Evolutionary conservation across 2,113 vertebrate genomes (phyloP), one percentile per base, ranked within the genome.

Genomic region (Mobula birostris): DNA sequence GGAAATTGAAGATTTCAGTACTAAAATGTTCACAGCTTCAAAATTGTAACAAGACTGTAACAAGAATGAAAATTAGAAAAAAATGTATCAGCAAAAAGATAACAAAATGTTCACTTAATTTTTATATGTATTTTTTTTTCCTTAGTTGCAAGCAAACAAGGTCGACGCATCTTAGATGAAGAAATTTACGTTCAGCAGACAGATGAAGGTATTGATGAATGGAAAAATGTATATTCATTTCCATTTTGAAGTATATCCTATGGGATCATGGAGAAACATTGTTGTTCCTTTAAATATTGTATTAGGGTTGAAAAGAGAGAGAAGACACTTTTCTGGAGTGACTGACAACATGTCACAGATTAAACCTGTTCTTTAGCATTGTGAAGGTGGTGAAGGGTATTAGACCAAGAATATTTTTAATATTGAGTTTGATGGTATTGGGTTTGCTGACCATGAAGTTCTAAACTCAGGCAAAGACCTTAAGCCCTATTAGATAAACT

Each of bases 131-230:
- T 11, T 32, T 90, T 66, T 36, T 66, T 66, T 66, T 63, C 58
- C 58, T 63, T 66, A 90, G 85, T 61, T 66, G 0, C 29, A 27
- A 12, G 4, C 2, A 61, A 61, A 14, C 85, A 90, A 68, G 85
- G 85, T 17, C 61, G 85, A 19, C n/a, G n/a, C n/a, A 0, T 0
- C 8, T 3, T n/a, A 2, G 29, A 90, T 32, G 85, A 66, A 32
- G 85, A 88, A 7, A 6, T 0, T 88, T 29, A 19, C 7, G 32
- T 27, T 63, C 61, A 68, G n/a, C 29, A 66, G n/a, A 90, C 61
- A 66, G 85, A 90, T 36, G 85, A 90, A 90, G 85, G 85, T 90
- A 68, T 7, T 66, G 85, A 32, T 63, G 8, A 68, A 90, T n/a
- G 7, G 21, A 19, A 19, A 36, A 19, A 32, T 32, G 7, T 5